These are phyloP conservation scores for Dendrocincla fuliginosa DNA, from an alignment of 2,797 vertebrate genomes.

Conservation along the genomic window DNA sequence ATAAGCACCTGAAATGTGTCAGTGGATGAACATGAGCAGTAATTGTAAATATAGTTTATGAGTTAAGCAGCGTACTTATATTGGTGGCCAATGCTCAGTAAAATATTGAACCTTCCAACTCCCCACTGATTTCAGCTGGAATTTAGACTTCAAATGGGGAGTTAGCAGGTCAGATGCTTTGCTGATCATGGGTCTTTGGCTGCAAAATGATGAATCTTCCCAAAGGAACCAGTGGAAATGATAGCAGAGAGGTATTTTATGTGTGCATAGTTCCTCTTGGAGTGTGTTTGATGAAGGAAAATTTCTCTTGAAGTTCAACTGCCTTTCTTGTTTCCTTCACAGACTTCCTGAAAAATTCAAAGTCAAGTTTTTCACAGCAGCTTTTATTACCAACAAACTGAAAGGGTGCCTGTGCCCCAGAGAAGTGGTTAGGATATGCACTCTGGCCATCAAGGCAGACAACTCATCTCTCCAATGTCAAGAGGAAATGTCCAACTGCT, in stretches of 20 bases:
- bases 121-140: constrained; percentile 5
- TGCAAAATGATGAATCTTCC: constrained; percentile 3
- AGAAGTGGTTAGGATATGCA: not conserved
- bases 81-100: not conserved
- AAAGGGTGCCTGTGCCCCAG: not conserved
- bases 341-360: not conserved
- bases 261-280: not conserved
- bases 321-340: not conserved
- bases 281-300: not conserved
- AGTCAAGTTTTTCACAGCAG: not conserved
- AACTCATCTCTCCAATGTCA: not conserved
- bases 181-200: not conserved
- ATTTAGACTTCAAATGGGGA: constrained; percentile 39
- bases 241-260: constrained; percentile 21
- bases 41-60: constrained; percentile 65
- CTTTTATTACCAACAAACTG: not conserved
- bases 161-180: constrained; percentile 39
- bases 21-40: constrained; percentile 40
- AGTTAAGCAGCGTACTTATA: constrained; percentile 18
- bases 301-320: not conserved
- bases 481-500: not conserved
- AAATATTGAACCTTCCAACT: constrained; percentile 31
- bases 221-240: not conserved
- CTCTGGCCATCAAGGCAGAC: not conserved
- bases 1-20: constrained; percentile 49